These are phyloP conservation scores for Eidolon helvum DNA, from an alignment of 2,113 vertebrate species.

Conservation along the genomic window DNA sequence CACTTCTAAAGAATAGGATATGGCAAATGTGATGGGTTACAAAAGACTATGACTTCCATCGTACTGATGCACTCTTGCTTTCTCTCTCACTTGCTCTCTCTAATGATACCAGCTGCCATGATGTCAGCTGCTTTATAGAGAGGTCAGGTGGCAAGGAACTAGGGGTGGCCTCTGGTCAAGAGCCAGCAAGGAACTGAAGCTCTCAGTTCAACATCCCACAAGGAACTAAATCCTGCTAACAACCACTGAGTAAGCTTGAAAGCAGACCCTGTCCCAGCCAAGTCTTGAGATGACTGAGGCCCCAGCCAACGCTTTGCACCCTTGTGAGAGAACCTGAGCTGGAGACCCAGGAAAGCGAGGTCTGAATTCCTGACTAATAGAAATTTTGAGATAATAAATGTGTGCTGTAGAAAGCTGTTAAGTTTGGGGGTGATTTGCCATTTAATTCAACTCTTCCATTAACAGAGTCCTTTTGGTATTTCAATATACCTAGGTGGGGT, in stretches of 20 bases:
- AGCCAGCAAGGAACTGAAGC: background rate
- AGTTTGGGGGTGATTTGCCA: background rate
- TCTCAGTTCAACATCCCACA: background rate
- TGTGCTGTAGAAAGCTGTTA: background rate
- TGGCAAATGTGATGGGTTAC: background rate
- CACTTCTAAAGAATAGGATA: constrained; percentile 1
- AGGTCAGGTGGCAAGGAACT: background rate
- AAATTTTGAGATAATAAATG: background rate
- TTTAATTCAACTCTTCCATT: background rate
- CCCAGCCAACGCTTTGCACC: background rate
- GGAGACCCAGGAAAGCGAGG: background rate
- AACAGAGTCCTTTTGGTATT: background rate
- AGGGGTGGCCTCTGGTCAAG: background rate
- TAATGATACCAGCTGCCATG: background rate
- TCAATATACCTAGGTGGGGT: background rate
- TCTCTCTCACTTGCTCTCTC: background rate
- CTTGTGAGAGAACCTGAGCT: background rate
- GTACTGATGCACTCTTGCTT: background rate
- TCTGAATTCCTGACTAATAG: background rate
- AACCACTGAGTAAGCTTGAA: background rate
- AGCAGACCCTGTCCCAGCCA: background rate
- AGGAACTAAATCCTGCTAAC: background rate
- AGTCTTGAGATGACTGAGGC: background rate
- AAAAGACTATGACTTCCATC: background rate
- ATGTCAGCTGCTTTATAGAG: background rate